phyloP scores from a whole-genome alignment of 2,113 vertebrate genomes.

The Elaphurus davidianus region DNA sequence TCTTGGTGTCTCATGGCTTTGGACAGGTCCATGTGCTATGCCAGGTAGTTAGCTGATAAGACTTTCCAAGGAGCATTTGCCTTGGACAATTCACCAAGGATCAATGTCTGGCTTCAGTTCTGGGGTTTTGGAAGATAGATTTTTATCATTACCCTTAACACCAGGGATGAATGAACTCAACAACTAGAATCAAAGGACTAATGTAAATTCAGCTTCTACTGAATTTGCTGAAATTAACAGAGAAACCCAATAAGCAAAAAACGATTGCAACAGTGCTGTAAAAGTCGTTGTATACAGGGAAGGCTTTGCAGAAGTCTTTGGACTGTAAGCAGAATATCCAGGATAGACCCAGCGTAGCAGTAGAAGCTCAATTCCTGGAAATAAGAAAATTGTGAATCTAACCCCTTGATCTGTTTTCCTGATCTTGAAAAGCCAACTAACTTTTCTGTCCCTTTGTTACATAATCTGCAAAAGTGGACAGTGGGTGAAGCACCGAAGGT shows the following conservation, averaged over 20 bases:
- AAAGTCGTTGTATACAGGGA: neutral
- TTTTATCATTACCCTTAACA: neutral
- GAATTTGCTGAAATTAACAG: neutral
- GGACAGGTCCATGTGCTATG: neutral
- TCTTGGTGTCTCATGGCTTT: neutral
- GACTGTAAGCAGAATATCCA: neutral
- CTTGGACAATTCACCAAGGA: neutral
- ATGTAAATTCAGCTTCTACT: neutral
- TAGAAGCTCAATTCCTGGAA: neutral
- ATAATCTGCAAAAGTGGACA: neutral
- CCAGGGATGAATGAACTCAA: neutral
- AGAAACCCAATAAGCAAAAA: neutral
- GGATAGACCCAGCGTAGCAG: neutral
- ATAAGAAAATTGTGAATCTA: neutral
- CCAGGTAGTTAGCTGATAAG: neutral
- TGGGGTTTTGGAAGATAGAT: neutral
- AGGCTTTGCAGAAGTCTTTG: neutral
- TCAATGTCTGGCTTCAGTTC: neutral
- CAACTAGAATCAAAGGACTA: neutral
- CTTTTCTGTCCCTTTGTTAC: conserved; percentile 13
- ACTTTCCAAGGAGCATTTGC: neutral
- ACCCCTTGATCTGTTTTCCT: conserved; percentile 32
- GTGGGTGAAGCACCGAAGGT: neutral
- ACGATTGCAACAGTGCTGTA: neutral
- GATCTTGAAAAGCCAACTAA: conserved; percentile 47